Evolutionary conservation across 1,140 invertebrate genomes (phyloP).

Genomic region (Drosophila erecta): DNA sequence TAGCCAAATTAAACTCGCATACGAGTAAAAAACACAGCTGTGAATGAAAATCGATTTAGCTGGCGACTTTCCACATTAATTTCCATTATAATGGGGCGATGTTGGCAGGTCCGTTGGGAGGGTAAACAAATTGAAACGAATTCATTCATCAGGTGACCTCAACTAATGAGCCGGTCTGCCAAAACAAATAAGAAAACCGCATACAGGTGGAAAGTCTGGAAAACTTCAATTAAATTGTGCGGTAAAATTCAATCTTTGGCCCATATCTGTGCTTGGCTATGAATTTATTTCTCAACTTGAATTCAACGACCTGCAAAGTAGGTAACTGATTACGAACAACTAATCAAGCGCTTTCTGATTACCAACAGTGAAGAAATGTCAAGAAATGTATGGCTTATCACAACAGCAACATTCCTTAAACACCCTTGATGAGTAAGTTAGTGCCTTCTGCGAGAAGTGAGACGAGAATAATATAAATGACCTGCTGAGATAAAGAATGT

Average conservation of each 20-base stretch:
- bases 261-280: background rate
- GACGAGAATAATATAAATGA: constrained; percentile 7
- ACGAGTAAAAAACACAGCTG: constrained; percentile 12
- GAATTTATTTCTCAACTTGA: background rate
- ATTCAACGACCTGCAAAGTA: too few species aligned
- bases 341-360: background rate
- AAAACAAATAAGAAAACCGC: constrained; percentile 14
- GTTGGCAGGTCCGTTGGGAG: constrained; percentile 14
- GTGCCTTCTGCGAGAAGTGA: background rate
- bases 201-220: constrained; percentile 19
- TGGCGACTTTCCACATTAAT: constrained; percentile 38
- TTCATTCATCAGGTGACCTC: constrained; percentile 54
- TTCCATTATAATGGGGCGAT: constrained; percentile 32
- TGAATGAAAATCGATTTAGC: constrained; percentile 55
- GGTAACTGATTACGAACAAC: background rate
- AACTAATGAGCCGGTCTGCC: constrained; percentile 20
- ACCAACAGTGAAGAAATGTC: background rate
- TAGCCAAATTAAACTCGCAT: constrained; percentile 71
- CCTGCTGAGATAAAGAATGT: constrained; percentile 42
- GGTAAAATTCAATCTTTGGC: background rate
- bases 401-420: background rate
- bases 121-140: constrained; percentile 49
- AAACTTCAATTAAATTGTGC: background rate
- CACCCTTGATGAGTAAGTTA: constrained; percentile 8
- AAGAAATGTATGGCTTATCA: background rate